Conservation (phyloP, 1,140 invertebrate species). For the Drosophila azteca region DNA sequence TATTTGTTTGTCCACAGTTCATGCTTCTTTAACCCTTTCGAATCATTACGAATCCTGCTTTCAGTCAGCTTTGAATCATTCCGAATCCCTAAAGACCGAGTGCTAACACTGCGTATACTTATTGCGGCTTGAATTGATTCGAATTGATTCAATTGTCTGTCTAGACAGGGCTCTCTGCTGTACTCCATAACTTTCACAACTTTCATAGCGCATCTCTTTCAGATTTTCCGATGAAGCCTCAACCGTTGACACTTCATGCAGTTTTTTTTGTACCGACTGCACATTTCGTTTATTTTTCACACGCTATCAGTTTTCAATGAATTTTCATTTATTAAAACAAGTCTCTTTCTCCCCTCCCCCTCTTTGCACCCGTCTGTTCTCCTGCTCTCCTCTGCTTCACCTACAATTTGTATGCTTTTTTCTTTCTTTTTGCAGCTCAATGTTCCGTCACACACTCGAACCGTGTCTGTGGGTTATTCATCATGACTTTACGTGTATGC, state of each 20-base stretch:
- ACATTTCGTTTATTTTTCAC: conserved; percentile 77
- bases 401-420: conserved; percentile 16
- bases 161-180: too few species aligned
- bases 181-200: not conserved
- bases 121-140: too few species aligned
- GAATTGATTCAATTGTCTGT: too few species aligned
- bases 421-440: conserved; percentile 31
- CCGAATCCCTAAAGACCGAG: too few species aligned
- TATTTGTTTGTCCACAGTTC: too few species aligned
- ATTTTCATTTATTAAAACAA: conserved; percentile 71
- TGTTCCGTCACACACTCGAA: conserved; percentile 49
- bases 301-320: conserved; percentile 80
- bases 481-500: conserved; percentile 41
- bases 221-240: conserved; percentile 12
- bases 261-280: conserved; percentile 31
- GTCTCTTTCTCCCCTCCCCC: conserved; percentile 4
- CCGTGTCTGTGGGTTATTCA: conserved; percentile 39
- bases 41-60: too few species aligned
- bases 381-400: conserved; percentile 25
- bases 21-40: too few species aligned
- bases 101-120: too few species aligned
- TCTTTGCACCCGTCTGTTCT: conserved; percentile 18
- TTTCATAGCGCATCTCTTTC: conserved; percentile 21
- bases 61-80: too few species aligned
- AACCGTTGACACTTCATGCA: conserved; percentile 52